These are phyloP conservation scores for Notothenia coriiceps DNA, from an alignment of 2,113 vertebrate genomes.

Conservation along the genomic window DNA sequence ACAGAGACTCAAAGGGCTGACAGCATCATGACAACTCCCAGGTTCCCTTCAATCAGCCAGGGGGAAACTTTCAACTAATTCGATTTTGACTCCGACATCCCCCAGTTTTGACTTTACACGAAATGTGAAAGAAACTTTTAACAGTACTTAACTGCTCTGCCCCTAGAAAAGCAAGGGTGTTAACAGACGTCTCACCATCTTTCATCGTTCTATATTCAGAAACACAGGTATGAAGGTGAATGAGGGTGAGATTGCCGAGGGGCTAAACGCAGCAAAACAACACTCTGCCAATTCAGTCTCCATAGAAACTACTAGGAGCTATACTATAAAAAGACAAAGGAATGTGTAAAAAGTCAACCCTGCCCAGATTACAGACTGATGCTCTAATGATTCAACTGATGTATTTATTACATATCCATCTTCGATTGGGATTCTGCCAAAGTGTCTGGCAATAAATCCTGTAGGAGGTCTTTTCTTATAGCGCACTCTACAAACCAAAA, in stretches of 20 bases:
- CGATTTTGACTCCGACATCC: conserved; percentile 12
- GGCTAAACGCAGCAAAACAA: conserved; percentile 58
- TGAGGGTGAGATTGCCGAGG: conserved; percentile 56
- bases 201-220: conserved; percentile 60
- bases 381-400: conserved; percentile 33
- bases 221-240: conserved; percentile 65
- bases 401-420: conserved; percentile 27
- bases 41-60: neutral
- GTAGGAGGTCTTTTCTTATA: neutral
- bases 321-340: conserved; percentile 58
- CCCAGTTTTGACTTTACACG: conserved; percentile 12
- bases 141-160: conserved; percentile 24
- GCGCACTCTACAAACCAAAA: neutral
- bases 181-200: conserved; percentile 44
- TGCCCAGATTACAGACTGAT: conserved; percentile 22
- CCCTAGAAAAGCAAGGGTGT: conserved; percentile 22
- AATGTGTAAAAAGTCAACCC: conserved; percentile 26
- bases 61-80: conserved; percentile 25
- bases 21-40: neutral
- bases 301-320: conserved; percentile 71
- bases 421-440: conserved; percentile 30
- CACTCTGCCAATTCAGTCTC: conserved; percentile 57
- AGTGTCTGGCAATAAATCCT: conserved; percentile 15
- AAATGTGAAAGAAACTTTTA: conserved; percentile 22
- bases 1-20: conserved; percentile 1